Conservation (phyloP, 2,113 vertebrate species). For the Strix aluco region DNA sequence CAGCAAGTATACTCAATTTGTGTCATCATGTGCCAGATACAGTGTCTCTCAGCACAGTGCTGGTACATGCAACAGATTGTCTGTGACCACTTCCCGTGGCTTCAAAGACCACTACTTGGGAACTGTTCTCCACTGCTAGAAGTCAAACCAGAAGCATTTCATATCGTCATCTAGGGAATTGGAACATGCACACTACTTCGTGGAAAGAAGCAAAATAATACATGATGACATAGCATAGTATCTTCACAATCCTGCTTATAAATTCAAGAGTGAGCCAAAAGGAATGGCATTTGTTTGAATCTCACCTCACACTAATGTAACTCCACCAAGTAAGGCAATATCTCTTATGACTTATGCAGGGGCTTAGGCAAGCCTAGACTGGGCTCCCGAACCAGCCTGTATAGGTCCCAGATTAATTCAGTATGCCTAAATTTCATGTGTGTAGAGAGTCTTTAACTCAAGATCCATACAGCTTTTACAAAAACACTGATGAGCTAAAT, state of each 20-base stretch:
- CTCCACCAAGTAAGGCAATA: not conserved
- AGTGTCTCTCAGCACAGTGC: not conserved
- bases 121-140: not conserved
- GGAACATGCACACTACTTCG: not conserved
- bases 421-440: not conserved
- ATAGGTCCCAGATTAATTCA: not conserved
- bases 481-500: not conserved
- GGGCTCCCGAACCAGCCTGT: not conserved
- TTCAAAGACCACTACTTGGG: not conserved
- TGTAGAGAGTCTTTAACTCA: not conserved
- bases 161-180: fast-evolving
- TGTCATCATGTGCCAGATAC: not conserved
- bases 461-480: not conserved
- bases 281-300: not conserved
- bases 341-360: not conserved
- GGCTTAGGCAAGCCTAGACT: not conserved
- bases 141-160: not conserved
- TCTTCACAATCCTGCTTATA: not conserved
- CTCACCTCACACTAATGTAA: not conserved
- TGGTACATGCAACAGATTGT: not conserved
- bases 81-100: not conserved
- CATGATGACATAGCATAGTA: not conserved
- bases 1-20: not conserved
- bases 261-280: not conserved
- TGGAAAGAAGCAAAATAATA: not conserved